phyloP scores from a whole-genome alignment of 2,888 invertebrate genomes.

The Epinotia ramella region DNA sequence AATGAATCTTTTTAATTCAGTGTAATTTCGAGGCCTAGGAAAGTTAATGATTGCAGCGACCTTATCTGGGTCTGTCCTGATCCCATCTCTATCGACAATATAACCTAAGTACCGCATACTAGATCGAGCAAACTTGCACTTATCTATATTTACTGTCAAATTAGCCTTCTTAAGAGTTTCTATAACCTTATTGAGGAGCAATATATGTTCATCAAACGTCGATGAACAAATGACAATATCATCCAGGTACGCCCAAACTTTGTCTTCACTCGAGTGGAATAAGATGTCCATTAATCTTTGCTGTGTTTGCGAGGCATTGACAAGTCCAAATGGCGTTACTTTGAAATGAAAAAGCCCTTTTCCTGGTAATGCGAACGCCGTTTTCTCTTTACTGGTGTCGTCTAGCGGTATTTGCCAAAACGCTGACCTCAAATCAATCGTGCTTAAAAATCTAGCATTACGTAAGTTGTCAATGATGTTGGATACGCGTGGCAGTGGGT shows the following conservation, averaged over 20 bases:
- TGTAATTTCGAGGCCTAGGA: background rate
- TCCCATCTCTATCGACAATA: slow-evolving; percentile 11
- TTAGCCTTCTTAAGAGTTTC: background rate
- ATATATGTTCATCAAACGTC: slow-evolving; percentile 22
- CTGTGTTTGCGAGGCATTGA: slow-evolving; percentile 38
- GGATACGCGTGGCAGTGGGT: slow-evolving; percentile 46
- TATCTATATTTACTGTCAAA: slow-evolving; percentile 4
- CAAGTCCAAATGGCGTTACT: slow-evolving; percentile 43
- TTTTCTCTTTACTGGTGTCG: slow-evolving; percentile 45
- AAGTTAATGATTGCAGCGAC: slow-evolving; percentile 9
- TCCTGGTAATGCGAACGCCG: slow-evolving; percentile 43
- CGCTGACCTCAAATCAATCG: slow-evolving; percentile 52
- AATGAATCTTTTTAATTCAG: slow-evolving; percentile 21
- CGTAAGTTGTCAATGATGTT: slow-evolving; percentile 44
- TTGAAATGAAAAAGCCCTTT: slow-evolving; percentile 40
- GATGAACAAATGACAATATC: slow-evolving; percentile 36
- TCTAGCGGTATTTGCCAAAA: slow-evolving; percentile 55
- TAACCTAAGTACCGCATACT: slow-evolving; percentile 5
- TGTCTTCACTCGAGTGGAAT: slow-evolving; percentile 29
- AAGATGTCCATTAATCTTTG: slow-evolving; percentile 41
- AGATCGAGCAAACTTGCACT: slow-evolving; percentile 3
- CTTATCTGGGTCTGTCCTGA: slow-evolving; percentile 15
- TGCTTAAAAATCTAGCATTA: slow-evolving; percentile 41
- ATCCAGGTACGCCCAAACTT: slow-evolving; percentile 41
- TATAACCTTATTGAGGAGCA: background rate